Base-by-base conservation (phyloP, 2,797 vertebrate genomes). In the Monodelphis domestica region DNA sequence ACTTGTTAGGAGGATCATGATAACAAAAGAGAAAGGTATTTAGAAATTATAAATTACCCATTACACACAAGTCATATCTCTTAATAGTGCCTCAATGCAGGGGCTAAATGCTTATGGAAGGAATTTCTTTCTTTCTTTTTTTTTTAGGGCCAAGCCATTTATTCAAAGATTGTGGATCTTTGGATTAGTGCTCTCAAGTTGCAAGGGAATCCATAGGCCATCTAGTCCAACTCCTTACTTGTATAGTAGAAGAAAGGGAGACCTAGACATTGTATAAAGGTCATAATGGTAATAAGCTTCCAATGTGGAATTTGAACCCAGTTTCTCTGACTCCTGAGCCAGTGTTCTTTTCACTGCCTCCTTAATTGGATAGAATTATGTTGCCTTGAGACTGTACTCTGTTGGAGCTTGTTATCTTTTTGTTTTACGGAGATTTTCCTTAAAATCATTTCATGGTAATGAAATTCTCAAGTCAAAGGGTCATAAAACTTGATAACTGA, bases 1-100 rank as follows among this genome's bases (percentile, higher is more conserved):
- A 54, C 96, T 96, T 94, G 56, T 97, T 96, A 96, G 92, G 91
- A 90, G 5, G 26, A 78, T 91, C 28, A 4, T 94, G 93, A 93
- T 96, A 90, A 84, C 70, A 84, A 93, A 89, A 93, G 91, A 57
- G 89, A 91, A 92, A 90, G 91, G 88, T 89, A 54, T 94, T 96
- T 95, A 17, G 89, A 96, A 95, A 93, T 93, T 45, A 89, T 93
- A 70, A 93, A 91, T 93, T 63, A 14, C 59, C 29, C 50, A 29
- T 96, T 93, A 91, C 63, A 30, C 24, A 33, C 38, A 38, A 92
- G 57, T 90, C 89, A 93, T 88, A 90, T 53, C 90, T 94, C 56
- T 53, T 15, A 50, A 88, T 84, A 14, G 0, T 45, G 51, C 57
- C 84, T 63, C 14, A 3, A 50, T 56, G 87, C 59, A 55, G 21